Base-by-base conservation (phyloP, 1,140 invertebrate species). In the Sitobion miscanthi region DNA sequence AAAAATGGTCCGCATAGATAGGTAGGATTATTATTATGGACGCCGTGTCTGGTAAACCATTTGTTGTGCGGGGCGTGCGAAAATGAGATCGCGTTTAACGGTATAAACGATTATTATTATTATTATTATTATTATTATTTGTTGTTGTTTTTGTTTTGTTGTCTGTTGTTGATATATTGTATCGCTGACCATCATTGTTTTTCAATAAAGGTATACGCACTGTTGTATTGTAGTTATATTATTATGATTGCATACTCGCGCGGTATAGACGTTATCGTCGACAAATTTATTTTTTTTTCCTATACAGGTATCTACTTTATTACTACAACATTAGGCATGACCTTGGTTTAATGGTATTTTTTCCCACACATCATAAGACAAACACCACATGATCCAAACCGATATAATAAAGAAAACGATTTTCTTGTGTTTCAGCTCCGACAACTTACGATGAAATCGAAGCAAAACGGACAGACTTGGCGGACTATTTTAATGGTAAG, bases 401-500 rank as follows among this genome's bases (percentile, higher is more conserved):
- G 3, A 88, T 35, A 35, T 2, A n/a, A 52, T 88, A 35, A 87
- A 87, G 7, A 54, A 88, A 54, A 88, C 21, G 35, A 35, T 21
- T 52, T 20, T 52, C 47, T 62, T 49, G 2, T 94, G 88, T 94
- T 94, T 82, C 82, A 94, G 94, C 94, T 25, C 94, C 94, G 30
- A 77, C 92, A 25, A 89, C 92, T 77, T 82, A 57, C 89, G 94
- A 94, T 62, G 95, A 95, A 94, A 94, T 95, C 91, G 94, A 95
- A 87, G 89, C 94, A 94, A 93, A 90, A 91, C 91, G 89, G 30
- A 93, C 91, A 7, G 91, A 93, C 38, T 5, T 86, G 14, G 35
- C 82, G 1, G 49, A 85, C 20, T 93, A 93, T 86, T 93, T 85
- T 42, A 42, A 82, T 21, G 49, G 91, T 93, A 85, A 83, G 91